Evolutionary conservation across 35 echinoderm and acorn worm genomes (phyloP).

Genomic region (Hemicentrotus pulcherrimus): DNA sequence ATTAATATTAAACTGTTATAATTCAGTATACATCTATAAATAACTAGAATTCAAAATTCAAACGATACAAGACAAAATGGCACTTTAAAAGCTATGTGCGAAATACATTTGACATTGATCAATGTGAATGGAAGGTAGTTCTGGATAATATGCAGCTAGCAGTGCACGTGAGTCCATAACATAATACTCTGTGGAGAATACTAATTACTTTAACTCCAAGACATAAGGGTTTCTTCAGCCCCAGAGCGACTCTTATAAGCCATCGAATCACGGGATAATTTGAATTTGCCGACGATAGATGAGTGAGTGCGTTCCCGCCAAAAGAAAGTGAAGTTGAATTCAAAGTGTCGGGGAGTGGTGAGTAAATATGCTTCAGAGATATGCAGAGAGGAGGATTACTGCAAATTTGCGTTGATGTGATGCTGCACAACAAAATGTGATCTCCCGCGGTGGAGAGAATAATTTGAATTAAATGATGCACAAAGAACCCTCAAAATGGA

Average conservation of each 20-base stretch:
- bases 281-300: conserved; percentile 11
- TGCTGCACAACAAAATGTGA: not conserved
- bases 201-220: conserved; percentile 8
- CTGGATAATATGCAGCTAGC: not conserved
- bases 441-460: not conserved
- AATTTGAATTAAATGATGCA: not conserved
- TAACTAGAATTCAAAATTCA: no score
- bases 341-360: not conserved
- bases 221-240: not conserved
- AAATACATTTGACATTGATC: not conserved
- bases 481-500: not conserved
- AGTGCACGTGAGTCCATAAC: not conserved
- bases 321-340: not conserved
- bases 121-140: not conserved
- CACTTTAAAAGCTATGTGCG: not conserved
- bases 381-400: not conserved
- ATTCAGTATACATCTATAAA: no score
- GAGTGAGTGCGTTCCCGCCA: not conserved
- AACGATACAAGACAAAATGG: no score
- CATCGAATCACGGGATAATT: not conserved
- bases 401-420: not conserved
- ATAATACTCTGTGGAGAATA: not conserved
- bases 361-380: not conserved
- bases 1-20: no score
- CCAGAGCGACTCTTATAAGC: not conserved